Base-by-base conservation (phyloP, 2,113 vertebrate genomes). In the Amphiprion percula region DNA sequence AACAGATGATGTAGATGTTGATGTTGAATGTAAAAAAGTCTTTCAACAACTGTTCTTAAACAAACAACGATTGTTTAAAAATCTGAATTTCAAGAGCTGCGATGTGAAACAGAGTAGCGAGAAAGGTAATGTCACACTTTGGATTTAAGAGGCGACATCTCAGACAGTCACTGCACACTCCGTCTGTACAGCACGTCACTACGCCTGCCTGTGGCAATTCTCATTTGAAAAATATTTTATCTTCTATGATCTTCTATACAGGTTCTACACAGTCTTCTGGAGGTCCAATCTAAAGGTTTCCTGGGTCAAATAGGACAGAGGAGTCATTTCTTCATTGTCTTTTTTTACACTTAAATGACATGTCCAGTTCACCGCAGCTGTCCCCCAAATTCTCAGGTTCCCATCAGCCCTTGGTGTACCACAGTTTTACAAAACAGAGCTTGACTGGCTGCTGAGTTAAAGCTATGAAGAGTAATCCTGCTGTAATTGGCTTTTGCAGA, bases 391-490 rank as follows among this genome's bases (percentile, higher is more conserved):
- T 60, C 21, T 65, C 39, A n/a, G 28, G 56, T 77, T 84, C 74
- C 86, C 82, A 66, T 84, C 85, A 81, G 90, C 83, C 77, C 85
- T 91, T 86, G 88, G 82, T 74, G 88, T 76, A 23, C 64, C 75
- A 71, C 55, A 69, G 67, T 76, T 85, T 76, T 80, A 61, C 50
- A 37, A 77, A 83, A 83, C 84, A 70, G 76, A 88, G 68, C 70
- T 74, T 61, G 79, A 77, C 33, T 62, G 74, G 83, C 92, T 85
- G 83, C 83, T 41, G 65, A 81, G 82, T 92, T 94, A 94, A 94
- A 94, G 93, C 93, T 93, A 91, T 91, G 80, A 83, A 84, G 66
- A 79, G 73, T 76, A 83, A 80, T 87, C 80, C 85, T 87, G 89
- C 79, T 81, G 85, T 86, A 80, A 77, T 65, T 82, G 79, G 88